Base-by-base conservation (phyloP, 2,888 invertebrate genomes). In the Pammene aurita region DNA sequence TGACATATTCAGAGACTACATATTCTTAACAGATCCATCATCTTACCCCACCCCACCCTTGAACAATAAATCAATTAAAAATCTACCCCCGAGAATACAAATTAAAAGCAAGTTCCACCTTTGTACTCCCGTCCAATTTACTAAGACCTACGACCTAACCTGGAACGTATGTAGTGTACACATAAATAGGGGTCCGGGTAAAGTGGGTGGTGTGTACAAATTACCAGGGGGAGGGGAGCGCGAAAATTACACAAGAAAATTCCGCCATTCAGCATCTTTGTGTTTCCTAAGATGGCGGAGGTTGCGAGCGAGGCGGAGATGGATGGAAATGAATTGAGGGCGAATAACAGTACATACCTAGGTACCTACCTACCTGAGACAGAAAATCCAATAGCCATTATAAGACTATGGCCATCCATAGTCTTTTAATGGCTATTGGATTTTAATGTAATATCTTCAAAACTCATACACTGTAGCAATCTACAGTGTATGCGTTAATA, bases 201-300 rank as follows among this genome's bases (percentile, higher is more conserved):
- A 7, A 50, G 71, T 81, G 85, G 87, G 76, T 68, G 77, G 61
- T 72, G 71, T 75, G 71, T 71, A 69, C 82, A 84, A 83, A 83
- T 83, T 84, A 85, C 74, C 71, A 71, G 74, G 72, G 71, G 68
- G 79, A 76, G 78, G 84, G 83, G 83, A 89, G 87, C 88, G 89
- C 85, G 91, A 92, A 92, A 92, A 92, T 92, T 92, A 92, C 89
- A 90, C 89, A 90, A 92, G 92, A 92, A 92, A 92, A 90, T 92
- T 92, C 89, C 89, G 76, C 88, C 85, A 89, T 90, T 90, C 91
- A 90, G 86, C 90, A 92, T 92, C 91, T 92, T 92, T 92, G 92
- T 91, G 86, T 90, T 90, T 90, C 87, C 87, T 86, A 92, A 92
- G 92, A 92, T 91, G 92, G 92, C 90, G 92, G 78, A 73, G 72